phyloP scores from a whole-genome alignment of 2,888 invertebrate species.

The Sinohyriopsis cumingii region DNA sequence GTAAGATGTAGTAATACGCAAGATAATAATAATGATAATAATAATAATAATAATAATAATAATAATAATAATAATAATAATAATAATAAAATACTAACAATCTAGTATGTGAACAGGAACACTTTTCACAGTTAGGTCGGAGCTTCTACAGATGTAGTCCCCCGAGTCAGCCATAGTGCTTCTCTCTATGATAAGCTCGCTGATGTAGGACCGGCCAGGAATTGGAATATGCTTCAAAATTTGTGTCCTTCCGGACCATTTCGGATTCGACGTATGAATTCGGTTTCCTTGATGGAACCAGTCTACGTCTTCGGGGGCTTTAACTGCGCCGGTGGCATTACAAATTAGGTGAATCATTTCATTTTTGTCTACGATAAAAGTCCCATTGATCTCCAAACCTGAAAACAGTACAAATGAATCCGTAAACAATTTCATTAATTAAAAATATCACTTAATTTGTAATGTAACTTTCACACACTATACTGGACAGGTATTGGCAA shows the following conservation, averaged over 20 bases:
- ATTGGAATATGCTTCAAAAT: slow-evolving; percentile 32
- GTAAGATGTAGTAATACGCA: too few relatives aligned
- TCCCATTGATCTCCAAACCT: slow-evolving; percentile 56
- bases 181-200: slow-evolving; percentile 36
- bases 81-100: slow-evolving; percentile 28
- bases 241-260: slow-evolving; percentile 28
- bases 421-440: too few relatives aligned
- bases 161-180: slow-evolving; percentile 36
- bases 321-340: slow-evolving; percentile 57
- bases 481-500: too few relatives aligned
- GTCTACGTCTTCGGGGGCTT: slow-evolving; percentile 55
- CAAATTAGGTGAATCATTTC: slow-evolving; percentile 50
- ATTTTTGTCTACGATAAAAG: slow-evolving; percentile 51
- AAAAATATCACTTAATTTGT: too few relatives aligned
- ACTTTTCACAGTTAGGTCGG: slow-evolving; percentile 31
- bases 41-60: too few relatives aligned
- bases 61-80: slow-evolving; percentile 3
- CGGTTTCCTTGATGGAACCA: slow-evolving; percentile 60
- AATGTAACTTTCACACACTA: too few relatives aligned
- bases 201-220: slow-evolving; percentile 40
- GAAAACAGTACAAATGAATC: slow-evolving; percentile 13
- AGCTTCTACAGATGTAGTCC: slow-evolving; percentile 40
- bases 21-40: too few relatives aligned
- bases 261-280: slow-evolving; percentile 31
- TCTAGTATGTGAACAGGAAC: slow-evolving; percentile 46